These are phyloP conservation scores for Capitella teleta DNA, from an alignment of 1,140 invertebrate species.

Conservation along the genomic window DNA sequence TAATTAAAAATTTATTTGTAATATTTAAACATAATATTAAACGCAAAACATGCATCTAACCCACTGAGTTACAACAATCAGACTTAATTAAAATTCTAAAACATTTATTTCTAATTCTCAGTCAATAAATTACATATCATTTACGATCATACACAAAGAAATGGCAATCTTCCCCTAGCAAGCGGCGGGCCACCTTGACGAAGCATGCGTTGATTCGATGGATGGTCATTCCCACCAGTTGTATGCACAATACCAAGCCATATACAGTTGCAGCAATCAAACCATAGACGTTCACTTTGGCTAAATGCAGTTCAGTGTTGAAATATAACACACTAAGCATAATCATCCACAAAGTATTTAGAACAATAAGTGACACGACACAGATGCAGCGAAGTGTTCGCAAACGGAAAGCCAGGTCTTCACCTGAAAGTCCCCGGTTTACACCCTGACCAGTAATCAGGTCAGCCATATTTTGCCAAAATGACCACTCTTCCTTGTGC, in stretches of 20 bases:
- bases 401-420: slow-evolving; percentile 13
- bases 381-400: slow-evolving; percentile 11
- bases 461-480: slow-evolving; percentile 3
- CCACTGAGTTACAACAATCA: too few relatives aligned
- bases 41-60: too few relatives aligned
- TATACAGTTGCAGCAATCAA: slow-evolving; percentile 14
- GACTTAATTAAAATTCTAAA: too few relatives aligned
- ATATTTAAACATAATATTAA: too few relatives aligned
- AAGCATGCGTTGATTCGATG: slow-evolving; percentile 16
- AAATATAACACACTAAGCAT: slow-evolving; percentile 15
- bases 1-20: too few relatives aligned
- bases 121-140: too few relatives aligned
- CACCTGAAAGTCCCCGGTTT: slow-evolving; percentile 12
- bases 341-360: slow-evolving; percentile 17
- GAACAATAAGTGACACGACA: slow-evolving; percentile 8
- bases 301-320: slow-evolving; percentile 1
- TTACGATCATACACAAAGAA: too few relatives aligned
- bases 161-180: slow-evolving; percentile 15
- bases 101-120: too few relatives aligned
- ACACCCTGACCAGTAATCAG: slow-evolving; percentile 14
- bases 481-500: neutral
- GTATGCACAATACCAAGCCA: slow-evolving; percentile 17
- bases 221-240: slow-evolving; percentile 20
- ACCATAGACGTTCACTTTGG: slow-evolving; percentile 14
- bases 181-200: slow-evolving; percentile 10